These are phyloP conservation scores for Chiroxiphia lanceolata DNA, from an alignment of 2,797 vertebrate species.

Conservation along the genomic window DNA sequence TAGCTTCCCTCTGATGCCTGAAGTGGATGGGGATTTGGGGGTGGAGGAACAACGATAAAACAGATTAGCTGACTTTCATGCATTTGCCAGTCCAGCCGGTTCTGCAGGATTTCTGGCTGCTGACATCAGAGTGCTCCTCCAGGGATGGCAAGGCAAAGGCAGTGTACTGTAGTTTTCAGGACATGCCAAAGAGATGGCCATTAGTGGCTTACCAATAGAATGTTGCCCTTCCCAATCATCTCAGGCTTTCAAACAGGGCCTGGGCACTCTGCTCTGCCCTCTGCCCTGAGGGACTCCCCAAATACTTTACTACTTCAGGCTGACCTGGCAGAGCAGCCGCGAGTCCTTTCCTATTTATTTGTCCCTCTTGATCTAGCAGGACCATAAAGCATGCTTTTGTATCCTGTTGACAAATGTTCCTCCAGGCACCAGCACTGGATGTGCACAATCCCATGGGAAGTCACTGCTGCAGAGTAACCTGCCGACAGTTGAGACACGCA, in stretches of 20 bases:
- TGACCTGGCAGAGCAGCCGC: background rate
- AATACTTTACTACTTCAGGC: background rate
- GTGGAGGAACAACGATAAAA: background rate
- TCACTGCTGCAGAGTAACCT: background rate
- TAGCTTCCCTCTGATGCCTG: slow-evolving; percentile 1
- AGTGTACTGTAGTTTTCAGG: background rate
- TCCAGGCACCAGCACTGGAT: background rate
- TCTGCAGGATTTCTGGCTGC: slow-evolving; percentile 27
- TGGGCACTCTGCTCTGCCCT: background rate
- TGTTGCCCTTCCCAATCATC: background rate
- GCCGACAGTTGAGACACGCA: fast-evolving
- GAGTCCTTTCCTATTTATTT: background rate
- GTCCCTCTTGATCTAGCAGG: background rate
- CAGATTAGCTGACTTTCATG: slow-evolving; percentile 12
- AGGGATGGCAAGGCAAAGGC: background rate
- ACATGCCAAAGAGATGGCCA: background rate
- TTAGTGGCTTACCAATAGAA: slow-evolving; percentile 27
- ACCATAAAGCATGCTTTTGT: background rate
- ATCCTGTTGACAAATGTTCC: background rate
- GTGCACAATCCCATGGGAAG: background rate
- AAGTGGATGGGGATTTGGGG: background rate
- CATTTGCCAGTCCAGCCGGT: slow-evolving; percentile 1
- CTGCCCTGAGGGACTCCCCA: background rate
- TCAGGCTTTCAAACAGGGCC: background rate
- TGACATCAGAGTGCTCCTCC: background rate